A percentile compares a stretch with the other conserved stretches of the same genome.
Evolutionary conservation across 2,797 vertebrate genomes (phyloP).

Genomic region (Heliangelus exortis): DNA sequence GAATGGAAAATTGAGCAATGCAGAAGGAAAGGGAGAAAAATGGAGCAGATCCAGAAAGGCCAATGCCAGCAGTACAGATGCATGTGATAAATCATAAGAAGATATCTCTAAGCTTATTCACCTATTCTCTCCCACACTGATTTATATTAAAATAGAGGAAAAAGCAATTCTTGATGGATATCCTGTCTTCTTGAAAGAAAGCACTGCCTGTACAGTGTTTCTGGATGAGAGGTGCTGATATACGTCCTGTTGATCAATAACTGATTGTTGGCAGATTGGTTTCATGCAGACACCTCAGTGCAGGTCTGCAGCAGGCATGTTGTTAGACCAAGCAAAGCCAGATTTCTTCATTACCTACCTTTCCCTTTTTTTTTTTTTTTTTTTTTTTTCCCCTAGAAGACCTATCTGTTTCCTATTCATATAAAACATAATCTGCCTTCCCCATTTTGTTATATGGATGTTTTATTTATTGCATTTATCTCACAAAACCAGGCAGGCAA

Average conservation of each 20-base stretch:
- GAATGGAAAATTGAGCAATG: not conserved
- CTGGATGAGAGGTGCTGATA: not conserved
- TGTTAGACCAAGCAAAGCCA: not conserved
- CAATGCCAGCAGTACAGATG: not conserved
- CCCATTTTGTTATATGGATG: not conserved
- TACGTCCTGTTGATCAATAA: not conserved
- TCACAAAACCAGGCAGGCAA: not conserved
- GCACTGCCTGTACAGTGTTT: not conserved
- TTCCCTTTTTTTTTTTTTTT: not conserved
- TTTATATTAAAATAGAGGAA: not conserved
- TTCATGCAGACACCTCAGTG: not conserved
- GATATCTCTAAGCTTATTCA: not conserved
- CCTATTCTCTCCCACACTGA: not conserved
- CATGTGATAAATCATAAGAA: not conserved
- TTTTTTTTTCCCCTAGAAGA: not conserved
- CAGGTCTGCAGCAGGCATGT: not conserved
- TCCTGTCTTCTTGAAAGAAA: not conserved
- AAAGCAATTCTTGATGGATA: not conserved
- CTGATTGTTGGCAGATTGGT: not conserved
- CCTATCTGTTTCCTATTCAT: not conserved
- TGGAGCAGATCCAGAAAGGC: not conserved
- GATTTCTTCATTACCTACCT: not conserved
- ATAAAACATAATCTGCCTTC: not conserved
- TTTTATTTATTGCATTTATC: not conserved
- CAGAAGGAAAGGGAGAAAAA: not conserved